Percentiles rank a stretch among this genome's conserved stretches.
phyloP scores from a whole-genome alignment of 64 coral and sea anemone species.

The Catalaphyllia jardinei region DNA sequence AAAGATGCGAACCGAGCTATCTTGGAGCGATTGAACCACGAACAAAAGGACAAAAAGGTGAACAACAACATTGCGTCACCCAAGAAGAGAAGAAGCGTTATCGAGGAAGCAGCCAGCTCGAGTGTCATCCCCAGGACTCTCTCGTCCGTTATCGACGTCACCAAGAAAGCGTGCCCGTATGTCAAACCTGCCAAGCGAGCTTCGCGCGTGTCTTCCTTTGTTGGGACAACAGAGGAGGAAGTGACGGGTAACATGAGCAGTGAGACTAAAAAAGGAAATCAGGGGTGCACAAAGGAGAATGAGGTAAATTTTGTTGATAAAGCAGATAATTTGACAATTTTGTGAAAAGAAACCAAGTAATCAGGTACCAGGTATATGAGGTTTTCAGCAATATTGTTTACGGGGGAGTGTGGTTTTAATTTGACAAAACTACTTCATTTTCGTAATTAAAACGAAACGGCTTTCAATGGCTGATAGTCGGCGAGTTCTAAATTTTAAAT shows the following conservation, averaged over 20 bases:
- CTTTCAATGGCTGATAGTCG: no score
- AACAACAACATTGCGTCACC: slow-evolving; percentile 56
- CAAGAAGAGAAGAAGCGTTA: slow-evolving; percentile 45
- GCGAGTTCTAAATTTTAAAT: no score
- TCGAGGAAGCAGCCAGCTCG: slow-evolving; percentile 35
- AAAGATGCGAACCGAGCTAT: slow-evolving; percentile 49
- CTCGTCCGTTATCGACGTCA: slow-evolving; percentile 51
- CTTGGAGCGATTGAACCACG: slow-evolving; percentile 6
- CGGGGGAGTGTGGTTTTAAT: no score
- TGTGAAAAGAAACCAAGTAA: no score
- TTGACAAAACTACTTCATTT: no score
- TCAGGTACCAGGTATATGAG: no score
- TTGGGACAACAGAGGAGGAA: slow-evolving; percentile 28
- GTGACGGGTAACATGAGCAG: not conserved
- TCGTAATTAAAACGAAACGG: no score
- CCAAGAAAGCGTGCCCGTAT: not conserved
- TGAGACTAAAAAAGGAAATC: not conserved
- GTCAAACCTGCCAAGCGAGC: slow-evolving; percentile 31
- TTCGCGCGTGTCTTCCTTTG: slow-evolving; percentile 67
- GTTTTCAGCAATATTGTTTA: no score
- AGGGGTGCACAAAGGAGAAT: not conserved
- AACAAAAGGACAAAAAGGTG: slow-evolving; percentile 25
- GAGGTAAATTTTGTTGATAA: not conserved
- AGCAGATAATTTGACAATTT: not conserved
- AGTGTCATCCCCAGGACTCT: slow-evolving; percentile 39